Evolutionary conservation across 2,113 vertebrate species (phyloP), one percentile per base, ranked within the genome.

Genomic region (Uria aalge): DNA sequence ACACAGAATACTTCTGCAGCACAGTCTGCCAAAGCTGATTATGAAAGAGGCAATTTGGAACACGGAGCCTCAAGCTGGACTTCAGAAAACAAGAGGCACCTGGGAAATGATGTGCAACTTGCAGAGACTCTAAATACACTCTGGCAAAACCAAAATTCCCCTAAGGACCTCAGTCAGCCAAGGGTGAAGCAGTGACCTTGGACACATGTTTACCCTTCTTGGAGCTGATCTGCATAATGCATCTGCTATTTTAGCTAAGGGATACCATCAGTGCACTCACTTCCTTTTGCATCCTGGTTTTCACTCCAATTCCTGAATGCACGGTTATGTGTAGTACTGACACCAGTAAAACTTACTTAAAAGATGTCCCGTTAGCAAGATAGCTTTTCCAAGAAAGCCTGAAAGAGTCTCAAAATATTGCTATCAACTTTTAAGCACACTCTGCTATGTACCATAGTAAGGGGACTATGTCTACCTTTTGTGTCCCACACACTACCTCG

Each of bases 71-170:
- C 60, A 91, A 90, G 62, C 50, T 86, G 85, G 64, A 92, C 75
- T 92, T 90, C 7, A 89, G 69, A 96, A 96, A 95, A 96, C 38
- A 97, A 80, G 88, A 91, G 88, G 74, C 92, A 96, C 91, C 88
- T 92, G 92, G 95, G 92, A 94, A 95, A 94, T 88, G 50, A 94
- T 92, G 63, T 92, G 92, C 64, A 91, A 95, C 78, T 96, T 11
- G 1, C 38, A 34, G 64, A 95, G 55, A 91, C 83, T 71, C 64
- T 92, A 93, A 94, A 94, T 84, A 94, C 34, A 3, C 55, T 95
- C 81, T 94, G 89, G 67, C 92, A 96, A 91, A 93, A 83, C 53
- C 48, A 67, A 59, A 95, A 92, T 92, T 92, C 72, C 95, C 92
- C 57, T 45, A 30, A 89, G 94, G 72, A 93, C 38, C 41, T 94